Evolutionary conservation across 1,140 invertebrate species (phyloP).

Genomic region (Parapsyche elsis): DNA sequence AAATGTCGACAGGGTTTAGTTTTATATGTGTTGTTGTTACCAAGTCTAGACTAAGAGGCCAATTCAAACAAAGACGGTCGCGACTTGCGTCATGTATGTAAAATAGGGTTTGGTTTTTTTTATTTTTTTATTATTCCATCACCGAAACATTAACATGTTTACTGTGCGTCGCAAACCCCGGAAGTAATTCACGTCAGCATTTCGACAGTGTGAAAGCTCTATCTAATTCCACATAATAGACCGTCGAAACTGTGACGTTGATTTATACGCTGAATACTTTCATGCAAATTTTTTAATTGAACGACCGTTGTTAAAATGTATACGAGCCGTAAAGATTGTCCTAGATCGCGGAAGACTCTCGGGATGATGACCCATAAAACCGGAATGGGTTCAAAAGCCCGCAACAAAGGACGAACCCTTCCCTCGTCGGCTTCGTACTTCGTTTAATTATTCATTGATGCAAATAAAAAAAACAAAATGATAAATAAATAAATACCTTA

Average conservation of each 20-base stretch:
- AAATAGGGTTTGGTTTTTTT: not conserved
- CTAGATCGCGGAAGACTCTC: conserved; percentile 13
- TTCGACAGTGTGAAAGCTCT: too few species aligned
- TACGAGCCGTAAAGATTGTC: not conserved
- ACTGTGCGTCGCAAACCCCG: too few species aligned
- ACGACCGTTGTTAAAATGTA: too few species aligned
- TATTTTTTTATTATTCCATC: too few species aligned
- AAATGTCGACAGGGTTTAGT: not conserved
- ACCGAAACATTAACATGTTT: too few species aligned
- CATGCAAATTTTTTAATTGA: too few species aligned
- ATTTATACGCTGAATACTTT: too few species aligned
- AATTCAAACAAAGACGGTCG: conserved; percentile 20
- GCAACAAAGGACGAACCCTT: not conserved
- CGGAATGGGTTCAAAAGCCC: conserved; percentile 20
- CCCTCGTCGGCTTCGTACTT: not conserved
- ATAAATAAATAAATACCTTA: conserved; percentile 1
- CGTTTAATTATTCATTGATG: not conserved
- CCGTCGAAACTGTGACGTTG: not conserved
- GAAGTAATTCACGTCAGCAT: too few species aligned
- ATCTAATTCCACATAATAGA: too few species aligned
- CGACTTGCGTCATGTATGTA: not conserved
- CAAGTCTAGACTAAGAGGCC: conserved; percentile 7
- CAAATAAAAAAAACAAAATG: not conserved
- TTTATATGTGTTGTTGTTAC: not conserved
- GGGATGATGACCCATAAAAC: conserved; percentile 20